Percentiles rank a stretch among this genome's conserved stretches.
These are phyloP conservation scores for Cryptocheilus praepositus DNA, from an alignment of 2,888 invertebrate genomes.

Conservation along the genomic window DNA sequence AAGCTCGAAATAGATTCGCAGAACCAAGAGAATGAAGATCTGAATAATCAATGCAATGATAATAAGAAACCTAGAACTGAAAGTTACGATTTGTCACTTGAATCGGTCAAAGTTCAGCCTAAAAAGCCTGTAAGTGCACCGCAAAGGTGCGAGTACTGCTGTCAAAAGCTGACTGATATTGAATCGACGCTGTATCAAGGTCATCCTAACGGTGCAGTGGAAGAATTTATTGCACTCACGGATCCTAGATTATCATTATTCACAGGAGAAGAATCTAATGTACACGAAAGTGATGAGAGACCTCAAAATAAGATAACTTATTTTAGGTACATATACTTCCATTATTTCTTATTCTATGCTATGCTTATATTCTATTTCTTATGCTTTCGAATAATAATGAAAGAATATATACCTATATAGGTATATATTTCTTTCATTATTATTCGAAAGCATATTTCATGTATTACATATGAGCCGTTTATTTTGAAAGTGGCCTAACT, in stretches of 20 bases:
- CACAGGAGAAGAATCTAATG: slow-evolving; percentile 79
- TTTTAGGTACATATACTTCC: slow-evolving; percentile 58
- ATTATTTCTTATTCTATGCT: too few relatives aligned
- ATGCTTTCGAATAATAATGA: too few relatives aligned
- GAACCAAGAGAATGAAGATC: slow-evolving; percentile 12
- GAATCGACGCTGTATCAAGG: slow-evolving; percentile 80
- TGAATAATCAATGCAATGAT: slow-evolving; percentile 22
- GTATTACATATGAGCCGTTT: too few relatives aligned
- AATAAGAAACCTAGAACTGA: slow-evolving; percentile 44
- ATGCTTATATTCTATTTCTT: too few relatives aligned
- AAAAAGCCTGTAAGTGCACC: slow-evolving; percentile 29
- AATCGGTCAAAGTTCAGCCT: slow-evolving; percentile 9
- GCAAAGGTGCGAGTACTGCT: slow-evolving; percentile 75
- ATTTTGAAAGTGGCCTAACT: too few relatives aligned
- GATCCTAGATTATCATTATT: slow-evolving; percentile 85
- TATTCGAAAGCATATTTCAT: too few relatives aligned
- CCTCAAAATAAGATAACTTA: slow-evolving; percentile 80
- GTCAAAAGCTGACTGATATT: slow-evolving; percentile 75
- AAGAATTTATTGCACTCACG: slow-evolving; percentile 86
- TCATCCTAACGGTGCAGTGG: slow-evolving; percentile 85
- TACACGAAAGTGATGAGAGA: slow-evolving; percentile 77
- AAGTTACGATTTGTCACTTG: slow-evolving; percentile 18
- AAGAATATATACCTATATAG: too few relatives aligned
- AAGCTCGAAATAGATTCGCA: slow-evolving; percentile 3
- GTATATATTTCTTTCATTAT: too few relatives aligned